phyloP scores from a whole-genome alignment of 2,797 vertebrate genomes.

The Sebastes reedi region DNA sequence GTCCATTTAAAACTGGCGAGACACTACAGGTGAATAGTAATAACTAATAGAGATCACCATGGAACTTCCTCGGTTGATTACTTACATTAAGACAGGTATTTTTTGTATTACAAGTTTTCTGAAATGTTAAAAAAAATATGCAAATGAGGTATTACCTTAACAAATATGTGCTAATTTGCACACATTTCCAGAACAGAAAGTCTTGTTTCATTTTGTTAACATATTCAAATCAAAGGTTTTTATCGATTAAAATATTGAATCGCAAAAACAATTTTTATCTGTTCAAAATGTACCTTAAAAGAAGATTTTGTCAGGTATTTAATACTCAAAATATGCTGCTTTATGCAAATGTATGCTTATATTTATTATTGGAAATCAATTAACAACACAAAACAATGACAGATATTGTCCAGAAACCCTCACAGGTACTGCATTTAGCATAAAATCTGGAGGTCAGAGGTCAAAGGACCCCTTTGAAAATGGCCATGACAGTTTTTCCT shows the following conservation, averaged over 20 bases:
- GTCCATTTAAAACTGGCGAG: not conserved
- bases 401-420: no score
- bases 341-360: fast-evolving
- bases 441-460: no score
- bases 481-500: no score
- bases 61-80: not conserved
- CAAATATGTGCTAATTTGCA: not conserved
- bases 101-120: not conserved
- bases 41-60: not conserved
- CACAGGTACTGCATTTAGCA: no score
- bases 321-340: no score
- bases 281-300: no score
- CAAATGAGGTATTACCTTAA: not conserved
- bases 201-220: not conserved
- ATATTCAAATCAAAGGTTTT: not conserved
- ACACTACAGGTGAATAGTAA: not conserved
- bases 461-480: no score
- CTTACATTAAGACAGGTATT: not conserved
- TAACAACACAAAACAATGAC: no score
- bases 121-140: not conserved
- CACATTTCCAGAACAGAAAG: not conserved
- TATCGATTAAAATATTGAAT: not conserved
- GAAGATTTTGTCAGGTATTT: no score
- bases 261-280: no score
- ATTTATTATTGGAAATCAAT: no score